phyloP scores from a whole-genome alignment of 2,888 invertebrate species.

The Hylaea fasciaria region DNA sequence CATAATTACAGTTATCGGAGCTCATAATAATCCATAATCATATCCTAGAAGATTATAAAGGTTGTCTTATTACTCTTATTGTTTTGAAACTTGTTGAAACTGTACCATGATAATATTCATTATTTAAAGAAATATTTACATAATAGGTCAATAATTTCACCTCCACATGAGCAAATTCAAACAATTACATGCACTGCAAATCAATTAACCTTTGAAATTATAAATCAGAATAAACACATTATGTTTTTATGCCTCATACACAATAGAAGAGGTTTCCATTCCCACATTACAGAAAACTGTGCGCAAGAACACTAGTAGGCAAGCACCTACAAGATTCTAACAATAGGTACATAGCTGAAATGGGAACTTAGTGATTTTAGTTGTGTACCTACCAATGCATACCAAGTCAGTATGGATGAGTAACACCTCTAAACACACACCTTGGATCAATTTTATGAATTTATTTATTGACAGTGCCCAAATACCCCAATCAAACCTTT shows the following conservation, averaged over 20 bases:
- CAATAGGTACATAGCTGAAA: conserved; percentile 29
- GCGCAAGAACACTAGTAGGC: conserved; percentile 30
- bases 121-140: too few relatives aligned
- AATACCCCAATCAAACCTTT: neutral
- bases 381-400: neutral
- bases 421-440: neutral
- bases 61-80: too few relatives aligned
- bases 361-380: neutral
- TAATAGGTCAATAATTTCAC: too few relatives aligned
- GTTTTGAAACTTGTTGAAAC: too few relatives aligned
- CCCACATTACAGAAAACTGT: conserved; percentile 54
- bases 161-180: too few relatives aligned
- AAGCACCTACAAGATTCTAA: conserved; percentile 25
- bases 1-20: too few relatives aligned
- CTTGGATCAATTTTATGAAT: neutral
- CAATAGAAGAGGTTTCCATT: conserved; percentile 55
- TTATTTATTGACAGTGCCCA: neutral
- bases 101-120: too few relatives aligned
- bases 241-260: conserved; percentile 20
- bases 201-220: conserved; percentile 19
- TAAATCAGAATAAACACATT: conserved; percentile 14
- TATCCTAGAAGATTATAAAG: too few relatives aligned
- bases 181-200: neutral
- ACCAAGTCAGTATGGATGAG: too few relatives aligned
- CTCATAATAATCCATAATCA: too few relatives aligned